Base-by-base conservation (phyloP, 2,797 vertebrate genomes). In the Buphagus erythrorhynchus region DNA sequence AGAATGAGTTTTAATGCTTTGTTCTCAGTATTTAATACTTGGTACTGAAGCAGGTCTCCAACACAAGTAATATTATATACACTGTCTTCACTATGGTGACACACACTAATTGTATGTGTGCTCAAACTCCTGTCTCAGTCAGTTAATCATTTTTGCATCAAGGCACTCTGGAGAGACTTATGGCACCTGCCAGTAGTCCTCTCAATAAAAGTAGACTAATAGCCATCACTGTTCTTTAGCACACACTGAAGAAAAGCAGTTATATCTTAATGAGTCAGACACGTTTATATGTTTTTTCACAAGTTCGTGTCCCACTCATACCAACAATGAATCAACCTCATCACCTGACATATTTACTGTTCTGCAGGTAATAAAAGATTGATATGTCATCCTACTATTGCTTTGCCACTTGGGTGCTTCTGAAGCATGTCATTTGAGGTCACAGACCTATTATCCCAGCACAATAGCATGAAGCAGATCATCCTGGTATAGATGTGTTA, bases 141-240 rank as follows among this genome's bases (percentile, higher is more conserved):
- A 92, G 59, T 93, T 91, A 90, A 92, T 83, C 54, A 68, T 78
- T 91, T 93, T 65, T 89, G 28, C 65, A 83, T 49, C 49, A 72
- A 62, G 31, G 25, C 31, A 91, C 77, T 89, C 84, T 54, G 49
- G 61, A 62, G 81, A 94, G 63, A 79, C 54, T 54, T 87, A 85
- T 0, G 86, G 59, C 54, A 91, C 46, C 61, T 86, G 62, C 54
- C 52, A 71, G 55, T 55, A 82, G 31, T 43, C 31, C 13, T 55
- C 14, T 89, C 57, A 57, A 63, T 88, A 87, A 95, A 92, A 93
- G 45, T 1, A 91, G 52, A 86, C 88, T 89, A 80, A 87, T 58
- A 87, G 35, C 22, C 42, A 67, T 76, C 13, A 3, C 7, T 74
- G 74, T 36, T 93, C 81, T 85, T 86, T 43, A 74, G 35, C 35